Conservation (phyloP, 1,140 invertebrate species). For the Aphidius gifuensis region DNA sequence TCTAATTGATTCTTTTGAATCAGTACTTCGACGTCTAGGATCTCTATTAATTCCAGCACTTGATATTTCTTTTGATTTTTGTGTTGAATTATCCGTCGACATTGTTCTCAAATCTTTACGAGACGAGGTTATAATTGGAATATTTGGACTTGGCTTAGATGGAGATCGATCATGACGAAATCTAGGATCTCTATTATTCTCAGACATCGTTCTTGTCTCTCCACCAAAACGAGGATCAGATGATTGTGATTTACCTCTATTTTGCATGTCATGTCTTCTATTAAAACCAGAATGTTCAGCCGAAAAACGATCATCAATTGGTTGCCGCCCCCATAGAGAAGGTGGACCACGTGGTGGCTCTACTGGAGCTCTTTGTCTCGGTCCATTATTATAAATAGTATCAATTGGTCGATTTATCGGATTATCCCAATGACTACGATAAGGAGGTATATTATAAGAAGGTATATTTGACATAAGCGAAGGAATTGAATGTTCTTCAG, state of each 20-base stretch:
- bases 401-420: neutral
- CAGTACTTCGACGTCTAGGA: conserved; percentile 15
- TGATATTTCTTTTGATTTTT: conserved; percentile 16
- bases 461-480: no score
- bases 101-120: neutral
- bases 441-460: no score
- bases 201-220: conserved; percentile 24
- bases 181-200: conserved; percentile 15
- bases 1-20: conserved; percentile 19
- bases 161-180: conserved; percentile 1
- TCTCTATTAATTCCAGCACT: conserved; percentile 14
- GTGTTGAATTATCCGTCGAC: neutral
- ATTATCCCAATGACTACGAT: conserved; percentile 26
- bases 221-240: neutral
- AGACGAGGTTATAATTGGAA: neutral
- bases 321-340: neutral
- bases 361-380: neutral
- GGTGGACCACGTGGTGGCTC: neutral
- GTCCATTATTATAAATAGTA: neutral
- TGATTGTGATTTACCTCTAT: neutral
- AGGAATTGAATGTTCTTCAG: no score
- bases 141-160: neutral
- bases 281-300: conserved; percentile 5
- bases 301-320: neutral
- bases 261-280: conserved; percentile 14